A percentile compares a stretch with the other conserved stretches of the same genome.
These are phyloP conservation scores for Phoxinus phoxinus DNA, from an alignment of 2,113 vertebrate species.

Conservation along the genomic window DNA sequence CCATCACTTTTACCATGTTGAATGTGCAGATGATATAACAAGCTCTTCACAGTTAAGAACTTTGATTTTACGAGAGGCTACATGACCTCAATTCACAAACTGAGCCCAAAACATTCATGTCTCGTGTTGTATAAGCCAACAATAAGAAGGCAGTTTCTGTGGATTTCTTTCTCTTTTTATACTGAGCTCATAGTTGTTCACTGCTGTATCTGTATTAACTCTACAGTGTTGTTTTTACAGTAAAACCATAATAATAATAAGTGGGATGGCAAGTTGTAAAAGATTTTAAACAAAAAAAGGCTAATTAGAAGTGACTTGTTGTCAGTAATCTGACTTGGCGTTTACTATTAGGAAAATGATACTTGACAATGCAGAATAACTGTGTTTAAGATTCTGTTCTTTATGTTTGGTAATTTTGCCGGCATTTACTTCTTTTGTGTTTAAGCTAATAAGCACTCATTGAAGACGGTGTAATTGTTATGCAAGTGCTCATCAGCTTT, in stretches of 20 bases:
- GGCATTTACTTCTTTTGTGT: not conserved
- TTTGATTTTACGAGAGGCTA: not conserved
- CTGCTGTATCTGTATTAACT: not conserved
- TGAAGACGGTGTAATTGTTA: slow-evolving; percentile 2
- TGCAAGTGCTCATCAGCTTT: slow-evolving; percentile 20
- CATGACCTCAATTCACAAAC: not conserved
- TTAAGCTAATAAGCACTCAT: not conserved
- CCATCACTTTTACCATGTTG: not conserved
- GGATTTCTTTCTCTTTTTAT: not conserved
- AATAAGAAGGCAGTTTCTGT: not conserved
- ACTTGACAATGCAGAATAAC: not conserved
- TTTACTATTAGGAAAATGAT: not conserved
- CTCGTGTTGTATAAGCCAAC: not conserved
- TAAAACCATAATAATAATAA: not conserved
- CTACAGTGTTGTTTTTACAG: not conserved
- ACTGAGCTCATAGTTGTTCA: not conserved
- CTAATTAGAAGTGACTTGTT: not conserved
- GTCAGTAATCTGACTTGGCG: not conserved
- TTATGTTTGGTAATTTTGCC: not conserved
- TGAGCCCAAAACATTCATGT: not conserved
- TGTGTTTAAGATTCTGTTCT: not conserved
- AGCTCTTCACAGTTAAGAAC: not conserved
- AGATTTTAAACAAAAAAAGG: not conserved
- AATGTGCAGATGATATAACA: slow-evolving; percentile 2
- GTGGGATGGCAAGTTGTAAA: not conserved